These are phyloP conservation scores for Bombyx mandarina DNA, from an alignment of 1,140 invertebrate species.

Conservation along the genomic window DNA sequence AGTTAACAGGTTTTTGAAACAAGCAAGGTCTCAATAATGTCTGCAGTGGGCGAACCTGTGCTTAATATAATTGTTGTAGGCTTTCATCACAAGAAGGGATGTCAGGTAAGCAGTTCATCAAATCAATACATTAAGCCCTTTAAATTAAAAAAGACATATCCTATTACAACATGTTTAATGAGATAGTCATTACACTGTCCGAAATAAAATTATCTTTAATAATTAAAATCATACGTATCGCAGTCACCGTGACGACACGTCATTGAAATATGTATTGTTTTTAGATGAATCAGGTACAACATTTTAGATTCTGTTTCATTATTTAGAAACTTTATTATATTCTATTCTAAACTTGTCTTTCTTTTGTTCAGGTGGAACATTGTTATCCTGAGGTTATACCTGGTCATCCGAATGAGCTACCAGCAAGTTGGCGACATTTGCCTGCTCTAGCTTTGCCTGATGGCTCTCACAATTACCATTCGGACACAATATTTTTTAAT, in stretches of 20 bases:
- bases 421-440: slow-evolving; percentile 94
- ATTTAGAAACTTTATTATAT: slow-evolving; percentile 19
- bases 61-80: slow-evolving; percentile 88
- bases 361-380: slow-evolving; percentile 87
- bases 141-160: too few species aligned
- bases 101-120: slow-evolving; percentile 78
- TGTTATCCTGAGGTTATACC: slow-evolving; percentile 92
- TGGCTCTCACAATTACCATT: slow-evolving; percentile 96
- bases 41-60: slow-evolving; percentile 75
- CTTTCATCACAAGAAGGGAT: slow-evolving; percentile 97
- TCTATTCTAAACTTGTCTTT: too few species aligned
- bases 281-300: too few species aligned
- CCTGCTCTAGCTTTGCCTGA: slow-evolving; percentile 96
- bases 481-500: slow-evolving; percentile 98
- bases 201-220: not conserved
- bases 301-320: too few species aligned
- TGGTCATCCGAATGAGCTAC: slow-evolving; percentile 85
- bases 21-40: slow-evolving; percentile 34
- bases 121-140: too few species aligned
- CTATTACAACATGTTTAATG: too few species aligned
- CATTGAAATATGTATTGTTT: not conserved
- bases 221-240: not conserved
- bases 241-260: too few species aligned
- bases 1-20: too few species aligned
- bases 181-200: not conserved